phyloP scores from a whole-genome alignment of 2,113 vertebrate genomes.

The Carettochelys insculpta region DNA sequence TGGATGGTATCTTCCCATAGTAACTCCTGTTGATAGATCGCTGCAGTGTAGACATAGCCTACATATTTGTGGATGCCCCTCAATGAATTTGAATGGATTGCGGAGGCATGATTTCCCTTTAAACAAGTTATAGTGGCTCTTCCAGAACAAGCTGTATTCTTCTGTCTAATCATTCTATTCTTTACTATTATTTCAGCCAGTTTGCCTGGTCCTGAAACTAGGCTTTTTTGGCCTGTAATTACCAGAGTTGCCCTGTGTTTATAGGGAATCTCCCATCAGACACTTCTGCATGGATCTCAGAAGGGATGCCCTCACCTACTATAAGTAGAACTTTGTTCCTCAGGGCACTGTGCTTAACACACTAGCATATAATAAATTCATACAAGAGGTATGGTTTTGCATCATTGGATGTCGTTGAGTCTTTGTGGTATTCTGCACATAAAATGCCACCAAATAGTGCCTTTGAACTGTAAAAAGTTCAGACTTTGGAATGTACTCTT shows the following conservation, averaged over 20 bases:
- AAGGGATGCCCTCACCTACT: background rate
- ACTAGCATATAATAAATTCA: background rate
- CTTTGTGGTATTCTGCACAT: accelerated
- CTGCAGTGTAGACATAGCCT: no score
- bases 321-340: background rate
- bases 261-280: background rate
- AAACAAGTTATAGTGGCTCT: background rate
- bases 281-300: background rate
- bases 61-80: background rate
- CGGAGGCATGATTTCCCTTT: background rate
- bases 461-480: background rate
- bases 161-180: background rate
- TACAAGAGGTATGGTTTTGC: background rate
- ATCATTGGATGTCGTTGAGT: background rate
- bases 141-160: background rate
- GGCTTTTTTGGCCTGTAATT: background rate
- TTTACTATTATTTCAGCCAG: background rate
- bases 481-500: background rate
- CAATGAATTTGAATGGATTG: background rate
- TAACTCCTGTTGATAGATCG: no score
- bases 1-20: no score
- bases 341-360: background rate
- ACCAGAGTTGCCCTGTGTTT: background rate
- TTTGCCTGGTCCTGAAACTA: background rate
- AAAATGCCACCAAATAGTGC: background rate